Evolutionary conservation across 2,113 vertebrate genomes (phyloP).

Genomic region (Okapia johnstoni): DNA sequence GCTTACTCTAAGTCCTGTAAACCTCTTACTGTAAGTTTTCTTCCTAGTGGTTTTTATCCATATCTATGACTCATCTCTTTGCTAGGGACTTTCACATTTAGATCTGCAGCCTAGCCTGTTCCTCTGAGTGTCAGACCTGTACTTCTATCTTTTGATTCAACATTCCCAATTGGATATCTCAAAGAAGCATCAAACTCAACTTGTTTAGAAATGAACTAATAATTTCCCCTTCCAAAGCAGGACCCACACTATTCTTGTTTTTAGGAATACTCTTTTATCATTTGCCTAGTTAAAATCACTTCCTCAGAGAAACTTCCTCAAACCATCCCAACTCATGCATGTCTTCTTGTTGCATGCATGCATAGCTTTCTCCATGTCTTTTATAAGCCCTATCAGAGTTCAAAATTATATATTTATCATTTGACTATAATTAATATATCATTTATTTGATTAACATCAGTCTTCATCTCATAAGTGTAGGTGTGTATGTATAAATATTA

Average conservation of each 20-base stretch:
- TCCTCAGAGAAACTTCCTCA: neutral
- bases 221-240: neutral
- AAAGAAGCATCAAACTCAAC: neutral
- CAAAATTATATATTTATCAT: neutral
- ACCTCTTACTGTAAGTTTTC: neutral
- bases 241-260: neutral
- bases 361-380: neutral
- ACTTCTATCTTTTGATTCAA: neutral
- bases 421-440: neutral
- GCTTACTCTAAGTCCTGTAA: neutral
- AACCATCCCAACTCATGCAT: neutral
- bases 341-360: neutral
- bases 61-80: neutral
- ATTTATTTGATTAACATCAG: neutral
- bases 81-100: neutral
- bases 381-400: neutral
- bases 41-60: neutral
- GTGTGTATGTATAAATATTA: neutral
- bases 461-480: neutral
- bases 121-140: neutral
- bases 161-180: neutral
- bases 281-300: neutral
- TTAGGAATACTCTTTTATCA: neutral
- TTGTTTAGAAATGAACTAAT: neutral
- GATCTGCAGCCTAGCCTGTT: neutral